Base-by-base conservation (phyloP, 2,113 vertebrate species). In the Mustela nigripes region DNA sequence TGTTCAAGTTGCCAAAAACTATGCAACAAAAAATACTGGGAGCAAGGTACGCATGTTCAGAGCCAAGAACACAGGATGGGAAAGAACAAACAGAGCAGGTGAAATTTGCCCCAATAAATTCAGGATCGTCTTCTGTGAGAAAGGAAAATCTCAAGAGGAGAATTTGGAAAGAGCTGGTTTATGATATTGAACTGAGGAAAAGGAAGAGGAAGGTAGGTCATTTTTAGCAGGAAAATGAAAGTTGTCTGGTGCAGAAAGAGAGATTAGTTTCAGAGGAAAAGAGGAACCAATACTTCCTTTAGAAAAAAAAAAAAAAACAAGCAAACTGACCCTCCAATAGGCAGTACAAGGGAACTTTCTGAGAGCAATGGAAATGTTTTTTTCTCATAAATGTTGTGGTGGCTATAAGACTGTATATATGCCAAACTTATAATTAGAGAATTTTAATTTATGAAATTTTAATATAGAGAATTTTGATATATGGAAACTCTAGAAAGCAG, bases 271-370 rank as follows among this genome's bases (percentile, higher is more conserved):
- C 1, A 10, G 28, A 67, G 24, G 26, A 85, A 74, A 80, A 53
- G 11, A 92, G 15, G 31, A 15, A 26, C 67, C 0, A 3, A 48
- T 5, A 26, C 18, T 83, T 26, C 15, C 11, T 58, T 33, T 22
- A 83, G 9, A 0, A n/a, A 60, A 36, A 67, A 39, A 60, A n/a
- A 67, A 78, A 9, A 3, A 83, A 0, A 39, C 39, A 39, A 39
- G 39, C 39, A 60, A 24, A 3, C 1, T 4, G 7, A 1, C 33
- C 4, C 1, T 0, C 4, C 31, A 22, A 14, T 28, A 92, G 45
- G 22, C 42, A 67, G 11, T 7, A 65, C 10, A 14, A 67, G 65
- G 26, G 2, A 71, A 31, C 7, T 50, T 67, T 36, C 8, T 81
- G 16, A 42, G 6, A 36, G 7, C 73, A 33, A 58, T 36, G 7